Evolutionary conservation across 1,140 invertebrate species (phyloP).

Genomic region (Drosophila tsacasi): DNA sequence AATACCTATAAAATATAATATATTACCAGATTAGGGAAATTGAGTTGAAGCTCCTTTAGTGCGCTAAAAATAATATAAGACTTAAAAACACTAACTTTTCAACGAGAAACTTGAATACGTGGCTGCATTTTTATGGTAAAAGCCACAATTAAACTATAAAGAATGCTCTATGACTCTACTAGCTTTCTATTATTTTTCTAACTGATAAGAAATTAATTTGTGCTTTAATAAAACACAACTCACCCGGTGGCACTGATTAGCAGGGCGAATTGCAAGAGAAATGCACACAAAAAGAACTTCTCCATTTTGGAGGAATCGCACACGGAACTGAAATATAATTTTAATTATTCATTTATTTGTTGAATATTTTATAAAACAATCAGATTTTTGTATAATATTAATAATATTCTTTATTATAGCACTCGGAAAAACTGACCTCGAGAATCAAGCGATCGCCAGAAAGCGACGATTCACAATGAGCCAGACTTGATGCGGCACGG

Average conservation of each 20-base stretch:
- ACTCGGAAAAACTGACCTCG: slow-evolving; percentile 7
- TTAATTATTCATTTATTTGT: neutral
- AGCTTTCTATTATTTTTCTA: neutral
- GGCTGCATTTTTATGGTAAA: neutral
- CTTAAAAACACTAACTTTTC: no score
- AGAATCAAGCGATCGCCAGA: slow-evolving; percentile 22
- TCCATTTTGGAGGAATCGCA: slow-evolving; percentile 39
- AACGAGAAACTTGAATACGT: slow-evolving; percentile 2
- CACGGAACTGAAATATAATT: slow-evolving; percentile 11
- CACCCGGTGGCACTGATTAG: no score
- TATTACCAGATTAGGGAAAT: no score
- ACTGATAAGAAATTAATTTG: neutral
- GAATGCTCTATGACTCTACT: neutral
- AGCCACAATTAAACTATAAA: no score
- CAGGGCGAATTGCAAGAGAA: no score
- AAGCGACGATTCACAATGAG: slow-evolving; percentile 56
- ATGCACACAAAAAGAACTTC: slow-evolving; percentile 10
- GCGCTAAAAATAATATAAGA: no score
- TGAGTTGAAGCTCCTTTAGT: no score
- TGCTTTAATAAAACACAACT: no score
- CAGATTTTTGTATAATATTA: neutral
- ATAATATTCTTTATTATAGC: slow-evolving; percentile 7
- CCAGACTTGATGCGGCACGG: slow-evolving; percentile 16
- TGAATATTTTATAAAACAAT: neutral
- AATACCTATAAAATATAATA: no score